These are phyloP conservation scores for Pristionchus fissidentatus DNA, from an alignment of 2,888 invertebrate genomes.

Conservation along the genomic window DNA sequence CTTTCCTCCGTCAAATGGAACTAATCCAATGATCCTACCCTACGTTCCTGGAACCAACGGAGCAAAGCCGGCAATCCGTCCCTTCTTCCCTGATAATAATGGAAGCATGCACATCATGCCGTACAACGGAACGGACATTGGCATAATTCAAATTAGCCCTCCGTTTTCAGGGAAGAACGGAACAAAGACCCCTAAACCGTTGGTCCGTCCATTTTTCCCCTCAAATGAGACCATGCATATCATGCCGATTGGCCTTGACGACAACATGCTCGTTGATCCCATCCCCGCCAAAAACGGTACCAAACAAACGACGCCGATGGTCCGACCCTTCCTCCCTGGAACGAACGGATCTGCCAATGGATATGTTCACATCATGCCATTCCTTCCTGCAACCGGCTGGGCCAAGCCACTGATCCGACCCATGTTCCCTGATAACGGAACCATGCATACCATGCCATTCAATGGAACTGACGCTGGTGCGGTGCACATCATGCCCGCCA, in stretches of 20 bases:
- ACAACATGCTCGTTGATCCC: background rate
- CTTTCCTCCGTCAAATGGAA: background rate
- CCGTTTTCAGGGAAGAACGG: too few relatives aligned
- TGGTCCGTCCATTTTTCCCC: background rate
- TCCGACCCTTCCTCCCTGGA: background rate
- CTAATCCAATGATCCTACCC: too few relatives aligned
- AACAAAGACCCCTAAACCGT: background rate
- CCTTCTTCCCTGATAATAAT: background rate
- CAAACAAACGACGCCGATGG: background rate
- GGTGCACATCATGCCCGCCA: background rate
- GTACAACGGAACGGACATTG: background rate
- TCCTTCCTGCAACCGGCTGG: background rate
- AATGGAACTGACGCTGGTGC: background rate
- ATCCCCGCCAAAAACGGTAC: too few relatives aligned
- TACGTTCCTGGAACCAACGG: too few relatives aligned
- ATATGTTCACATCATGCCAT: background rate
- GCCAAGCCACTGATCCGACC: background rate
- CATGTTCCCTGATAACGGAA: background rate
- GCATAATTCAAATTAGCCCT: background rate
- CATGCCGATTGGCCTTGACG: background rate
- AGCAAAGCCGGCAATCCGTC: background rate
- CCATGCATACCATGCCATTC: background rate
- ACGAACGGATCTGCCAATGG: background rate
- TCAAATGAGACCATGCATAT: background rate
- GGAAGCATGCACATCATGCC: background rate